Evolutionary conservation across 2,113 vertebrate species (phyloP), one percentile per base, ranked within the genome.

Genomic region (Gavia stellata): DNA sequence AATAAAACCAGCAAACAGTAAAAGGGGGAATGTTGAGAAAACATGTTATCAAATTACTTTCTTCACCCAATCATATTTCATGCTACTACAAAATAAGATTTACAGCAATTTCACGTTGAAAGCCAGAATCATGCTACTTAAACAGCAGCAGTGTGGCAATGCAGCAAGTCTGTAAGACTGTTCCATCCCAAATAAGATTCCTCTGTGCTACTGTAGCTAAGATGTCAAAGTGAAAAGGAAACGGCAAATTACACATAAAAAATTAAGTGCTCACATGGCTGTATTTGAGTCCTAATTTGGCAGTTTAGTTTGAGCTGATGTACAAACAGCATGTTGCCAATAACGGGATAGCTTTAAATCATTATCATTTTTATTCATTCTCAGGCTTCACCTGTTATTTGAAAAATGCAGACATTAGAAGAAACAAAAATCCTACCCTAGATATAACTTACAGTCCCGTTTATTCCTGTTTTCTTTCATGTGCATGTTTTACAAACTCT

Each of bases 21-120:
- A 83, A 49, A 72, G 38, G 36, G 53, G 36, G 47, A 89, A 87
- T 36, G 87, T 81, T 91, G 68, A 93, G 92, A 84, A 92, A 96
- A 96, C 77, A 52, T 67, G 88, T 95, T 96, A 94, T 90, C 68
- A 50, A 95, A 96, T 94, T 86, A 92, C 87, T 93, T 96, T 95
- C 87, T 96, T 96, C 78, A 85, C 87, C 94, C 97, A 97, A 97
- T 97, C 97, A 96, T 87, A 88, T 93, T 97, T 97, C 96, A 97
- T 96, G 96, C 96, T 96, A 94, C 96, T 81, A 91, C 79, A 86
- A 97, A 97, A 97, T 96, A 87, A 82, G 29, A 72, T 96, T 97
- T 96, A 96, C 72, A 92, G 88, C 86, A 94, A 97, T 97, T 97
- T 97, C 82, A 73, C 4, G 78, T 96, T 96, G 94, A 95, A 98